Conservation (phyloP, 2,888 invertebrate species). For the Slavum lentiscoides region DNA sequence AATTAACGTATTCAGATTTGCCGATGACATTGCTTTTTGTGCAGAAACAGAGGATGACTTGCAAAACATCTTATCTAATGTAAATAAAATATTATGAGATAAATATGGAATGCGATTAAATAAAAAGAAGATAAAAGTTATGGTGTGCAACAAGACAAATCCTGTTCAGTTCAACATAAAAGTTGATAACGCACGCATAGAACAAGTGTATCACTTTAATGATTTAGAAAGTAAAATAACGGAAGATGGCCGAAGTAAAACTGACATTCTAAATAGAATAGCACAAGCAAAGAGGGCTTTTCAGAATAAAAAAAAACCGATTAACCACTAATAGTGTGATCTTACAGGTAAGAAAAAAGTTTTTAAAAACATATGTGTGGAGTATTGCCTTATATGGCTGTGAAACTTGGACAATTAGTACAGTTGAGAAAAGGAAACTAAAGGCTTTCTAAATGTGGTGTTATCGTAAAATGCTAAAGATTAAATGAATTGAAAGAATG, state of each 20-base stretch:
- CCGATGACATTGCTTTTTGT: neutral
- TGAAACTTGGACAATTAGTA: no score
- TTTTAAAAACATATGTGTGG: neutral
- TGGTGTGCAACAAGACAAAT: no score
- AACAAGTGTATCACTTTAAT: neutral
- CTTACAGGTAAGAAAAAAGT: neutral
- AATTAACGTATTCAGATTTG: neutral
- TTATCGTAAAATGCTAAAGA: conserved; percentile 19
- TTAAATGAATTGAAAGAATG: conserved; percentile 26
- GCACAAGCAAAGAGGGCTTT: neutral
- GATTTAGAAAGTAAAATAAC: neutral
- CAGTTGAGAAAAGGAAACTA: no score
- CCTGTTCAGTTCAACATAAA: neutral
- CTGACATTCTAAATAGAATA: neutral
- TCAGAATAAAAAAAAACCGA: neutral
- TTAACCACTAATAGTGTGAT: conserved; percentile 1
- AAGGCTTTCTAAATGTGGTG: conserved; percentile 32
- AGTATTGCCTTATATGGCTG: no score
- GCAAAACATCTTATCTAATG: neutral
- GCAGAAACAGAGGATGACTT: neutral
- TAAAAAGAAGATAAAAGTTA: neutral
- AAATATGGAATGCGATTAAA: neutral
- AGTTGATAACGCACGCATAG: neutral
- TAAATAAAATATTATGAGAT: neutral
- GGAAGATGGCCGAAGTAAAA: neutral